phyloP scores from a whole-genome alignment of 2,888 invertebrate species.

The Parnassius smintheus region DNA sequence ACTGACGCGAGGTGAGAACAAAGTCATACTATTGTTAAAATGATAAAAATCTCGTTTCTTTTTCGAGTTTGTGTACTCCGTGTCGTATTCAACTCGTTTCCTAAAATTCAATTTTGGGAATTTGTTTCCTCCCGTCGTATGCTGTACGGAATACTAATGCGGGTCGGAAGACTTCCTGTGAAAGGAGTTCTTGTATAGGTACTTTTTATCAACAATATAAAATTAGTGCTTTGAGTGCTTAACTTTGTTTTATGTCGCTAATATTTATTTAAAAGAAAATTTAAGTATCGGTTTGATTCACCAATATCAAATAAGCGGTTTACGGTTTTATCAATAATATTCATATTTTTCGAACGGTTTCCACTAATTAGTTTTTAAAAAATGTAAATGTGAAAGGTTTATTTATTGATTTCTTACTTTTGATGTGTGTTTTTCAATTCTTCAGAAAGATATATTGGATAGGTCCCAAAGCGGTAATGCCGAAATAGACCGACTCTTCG shows the following conservation, averaged over 20 bases:
- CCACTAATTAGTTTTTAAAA: no score
- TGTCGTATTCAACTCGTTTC: slow-evolving; percentile 80
- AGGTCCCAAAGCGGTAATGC: no score
- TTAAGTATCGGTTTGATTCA: background rate
- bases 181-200: slow-evolving; percentile 44
- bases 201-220: slow-evolving; percentile 58
- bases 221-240: slow-evolving; percentile 25
- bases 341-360: no score
- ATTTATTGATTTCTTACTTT: no score
- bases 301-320: no score
- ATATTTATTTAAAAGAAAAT: slow-evolving; percentile 3
- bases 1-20: slow-evolving; percentile 33
- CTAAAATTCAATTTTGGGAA: slow-evolving; percentile 81
- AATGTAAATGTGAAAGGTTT: no score
- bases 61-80: slow-evolving; percentile 70
- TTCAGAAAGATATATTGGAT: no score
- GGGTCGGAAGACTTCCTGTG: slow-evolving; percentile 46
- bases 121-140: slow-evolving; percentile 77
- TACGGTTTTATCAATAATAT: no score
- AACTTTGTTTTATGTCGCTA: slow-evolving; percentile 18
- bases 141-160: slow-evolving; percentile 75
- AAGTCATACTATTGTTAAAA: slow-evolving; percentile 66
- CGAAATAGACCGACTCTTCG: no score
- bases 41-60: slow-evolving; percentile 73
- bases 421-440: no score